phyloP scores from a whole-genome alignment of 2,797 vertebrate species.

The Hirundo rustica region DNA sequence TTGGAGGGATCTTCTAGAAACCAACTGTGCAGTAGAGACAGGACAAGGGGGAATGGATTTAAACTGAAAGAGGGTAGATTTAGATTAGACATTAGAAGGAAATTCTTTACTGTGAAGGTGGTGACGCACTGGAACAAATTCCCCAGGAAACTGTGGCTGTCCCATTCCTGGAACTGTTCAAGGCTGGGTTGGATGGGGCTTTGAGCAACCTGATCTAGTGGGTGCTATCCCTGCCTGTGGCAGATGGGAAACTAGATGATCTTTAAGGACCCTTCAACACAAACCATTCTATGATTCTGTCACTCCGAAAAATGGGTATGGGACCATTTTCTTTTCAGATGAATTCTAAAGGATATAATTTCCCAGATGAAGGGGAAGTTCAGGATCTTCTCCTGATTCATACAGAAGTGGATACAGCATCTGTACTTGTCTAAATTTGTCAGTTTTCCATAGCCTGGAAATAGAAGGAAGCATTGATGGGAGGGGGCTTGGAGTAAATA shows the following conservation, averaged over 20 bases:
- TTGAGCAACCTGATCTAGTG: background rate
- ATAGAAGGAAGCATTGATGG: background rate
- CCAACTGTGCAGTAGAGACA: background rate
- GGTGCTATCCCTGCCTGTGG: background rate
- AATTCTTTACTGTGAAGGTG: background rate
- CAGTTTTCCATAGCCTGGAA: background rate
- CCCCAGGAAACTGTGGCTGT: background rate
- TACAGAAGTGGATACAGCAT: background rate
- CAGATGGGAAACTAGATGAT: background rate
- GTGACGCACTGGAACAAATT: background rate
- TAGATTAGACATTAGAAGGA: background rate
- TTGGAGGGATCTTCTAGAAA: background rate
- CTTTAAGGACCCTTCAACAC: background rate
- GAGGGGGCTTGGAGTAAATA: background rate
- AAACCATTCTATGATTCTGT: background rate
- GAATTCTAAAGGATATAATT: background rate
- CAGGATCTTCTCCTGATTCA: background rate
- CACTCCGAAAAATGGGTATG: background rate
- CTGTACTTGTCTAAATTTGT: background rate
- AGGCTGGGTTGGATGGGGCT: background rate
- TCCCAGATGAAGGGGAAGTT: background rate
- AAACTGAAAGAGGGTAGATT: background rate
- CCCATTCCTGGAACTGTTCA: background rate
- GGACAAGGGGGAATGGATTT: background rate
- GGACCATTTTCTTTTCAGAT: background rate